These are phyloP conservation scores for Sicus ferrugineus DNA, from an alignment of 2,888 invertebrate genomes.

Conservation along the genomic window DNA sequence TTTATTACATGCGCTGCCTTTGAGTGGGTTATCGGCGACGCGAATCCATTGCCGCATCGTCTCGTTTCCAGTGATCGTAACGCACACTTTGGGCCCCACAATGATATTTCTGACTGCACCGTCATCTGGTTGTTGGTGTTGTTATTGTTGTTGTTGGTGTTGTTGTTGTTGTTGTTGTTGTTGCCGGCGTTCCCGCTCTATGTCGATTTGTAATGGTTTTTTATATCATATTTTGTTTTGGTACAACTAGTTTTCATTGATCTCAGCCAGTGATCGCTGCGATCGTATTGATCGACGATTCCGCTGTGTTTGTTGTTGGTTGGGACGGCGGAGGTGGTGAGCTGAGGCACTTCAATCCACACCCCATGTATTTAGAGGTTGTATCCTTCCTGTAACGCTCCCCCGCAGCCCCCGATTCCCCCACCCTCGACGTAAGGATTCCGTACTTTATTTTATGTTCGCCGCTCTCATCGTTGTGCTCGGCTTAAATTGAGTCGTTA, in stretches of 20 bases:
- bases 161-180: constrained; percentile 12
- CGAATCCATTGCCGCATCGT: constrained; percentile 22
- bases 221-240: constrained; percentile 3
- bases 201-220: constrained; percentile 22
- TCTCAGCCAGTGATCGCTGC: constrained; percentile 12
- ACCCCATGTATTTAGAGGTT: not conserved
- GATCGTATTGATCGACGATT: constrained; percentile 31
- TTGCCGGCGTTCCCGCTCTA: not conserved
- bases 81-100: constrained; percentile 18
- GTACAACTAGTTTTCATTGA: constrained; percentile 8
- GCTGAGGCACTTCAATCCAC: not conserved
- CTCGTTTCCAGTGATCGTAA: not conserved
- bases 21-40: constrained; percentile 23
- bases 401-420: not conserved
- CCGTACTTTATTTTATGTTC: constrained; percentile 30
- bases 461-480: constrained; percentile 24
- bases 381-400: constrained; percentile 13
- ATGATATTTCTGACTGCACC: constrained; percentile 16
- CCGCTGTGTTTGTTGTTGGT: not conserved
- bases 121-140: no score
- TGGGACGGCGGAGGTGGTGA: not conserved
- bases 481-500: constrained; percentile 31
- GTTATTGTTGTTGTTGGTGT: not conserved
- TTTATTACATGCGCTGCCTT: constrained; percentile 23
- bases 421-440: constrained; percentile 1